Evolutionary conservation across 2,797 vertebrate species (phyloP).

Genomic region (Epinephelus coioides): DNA sequence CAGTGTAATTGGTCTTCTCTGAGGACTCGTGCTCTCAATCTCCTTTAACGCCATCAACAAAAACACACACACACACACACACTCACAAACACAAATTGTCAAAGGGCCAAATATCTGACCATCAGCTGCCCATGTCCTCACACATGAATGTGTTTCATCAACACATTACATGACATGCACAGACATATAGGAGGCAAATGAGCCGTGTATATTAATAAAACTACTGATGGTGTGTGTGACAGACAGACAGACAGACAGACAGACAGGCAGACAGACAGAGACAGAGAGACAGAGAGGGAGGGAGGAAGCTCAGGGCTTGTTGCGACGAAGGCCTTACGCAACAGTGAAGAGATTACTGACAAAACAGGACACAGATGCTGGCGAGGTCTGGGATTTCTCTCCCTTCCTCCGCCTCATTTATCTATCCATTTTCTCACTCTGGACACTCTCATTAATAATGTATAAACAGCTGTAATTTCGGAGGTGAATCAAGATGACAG

Average conservation of each 20-base stretch:
- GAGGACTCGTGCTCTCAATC: constrained; percentile 64
- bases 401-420: constrained; percentile 35
- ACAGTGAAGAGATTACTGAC: constrained; percentile 78
- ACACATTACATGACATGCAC: constrained; percentile 43
- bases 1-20: constrained; percentile 70
- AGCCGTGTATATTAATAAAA: constrained; percentile 30
- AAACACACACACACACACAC: constrained; percentile 27
- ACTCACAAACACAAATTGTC: constrained; percentile 23
- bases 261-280: constrained; percentile 16
- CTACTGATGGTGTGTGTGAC: constrained; percentile 1
- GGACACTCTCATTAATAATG: constrained; percentile 52
- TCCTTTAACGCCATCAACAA: constrained; percentile 41
- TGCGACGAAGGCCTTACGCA: constrained; percentile 70
- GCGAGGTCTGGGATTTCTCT: constrained; percentile 64
- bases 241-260: constrained; percentile 11
- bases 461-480: constrained; percentile 55
- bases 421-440: constrained; percentile 42
- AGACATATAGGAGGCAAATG: constrained; percentile 1
- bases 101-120: constrained; percentile 17
- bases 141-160: constrained; percentile 60
- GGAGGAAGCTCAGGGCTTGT: constrained; percentile 48
- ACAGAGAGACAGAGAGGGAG: constrained; percentile 2
- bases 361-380: constrained; percentile 81
- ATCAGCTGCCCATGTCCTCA: constrained; percentile 21
- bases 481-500: constrained; percentile 36